phyloP scores from a whole-genome alignment of 1,140 invertebrate genomes.

The Formica exsecta region DNA sequence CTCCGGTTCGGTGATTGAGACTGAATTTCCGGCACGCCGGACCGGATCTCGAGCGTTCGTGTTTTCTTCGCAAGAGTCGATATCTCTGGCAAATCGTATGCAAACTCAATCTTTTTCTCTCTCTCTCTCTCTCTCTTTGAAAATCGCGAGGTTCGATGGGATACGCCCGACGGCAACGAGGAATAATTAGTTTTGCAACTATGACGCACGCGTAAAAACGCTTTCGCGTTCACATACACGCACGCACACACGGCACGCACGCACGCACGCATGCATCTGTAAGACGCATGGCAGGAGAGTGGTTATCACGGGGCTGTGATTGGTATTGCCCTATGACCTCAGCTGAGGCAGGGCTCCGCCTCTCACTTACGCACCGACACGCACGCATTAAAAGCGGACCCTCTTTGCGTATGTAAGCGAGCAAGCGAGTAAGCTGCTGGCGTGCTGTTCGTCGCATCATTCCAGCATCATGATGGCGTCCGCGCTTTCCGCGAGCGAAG shows the following conservation, averaged over 20 bases:
- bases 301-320: conserved; percentile 80
- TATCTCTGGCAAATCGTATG: conserved; percentile 21
- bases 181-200: conserved; percentile 63
- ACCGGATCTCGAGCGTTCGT: neutral
- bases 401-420: conserved; percentile 46
- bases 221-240: neutral
- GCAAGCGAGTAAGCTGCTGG: neutral
- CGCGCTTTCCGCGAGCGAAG: conserved; percentile 16
- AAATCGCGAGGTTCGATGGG: conserved; percentile 34
- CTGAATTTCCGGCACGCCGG: conserved; percentile 16
- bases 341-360: conserved; percentile 77
- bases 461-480: conserved; percentile 13
- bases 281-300: conserved; percentile 68
- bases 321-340: conserved; percentile 82
- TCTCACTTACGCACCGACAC: conserved; percentile 79
- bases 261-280: conserved; percentile 37
- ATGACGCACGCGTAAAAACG: conserved; percentile 31
- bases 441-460: conserved; percentile 2
- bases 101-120: conserved; percentile 15
- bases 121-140: neutral
- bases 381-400: conserved; percentile 65
- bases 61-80: conserved; percentile 20
- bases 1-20: neutral
- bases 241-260: neutral
- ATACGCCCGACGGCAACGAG: conserved; percentile 45